Base-by-base conservation (phyloP, 2,888 invertebrate species). In the Dryobotodes eremita region DNA sequence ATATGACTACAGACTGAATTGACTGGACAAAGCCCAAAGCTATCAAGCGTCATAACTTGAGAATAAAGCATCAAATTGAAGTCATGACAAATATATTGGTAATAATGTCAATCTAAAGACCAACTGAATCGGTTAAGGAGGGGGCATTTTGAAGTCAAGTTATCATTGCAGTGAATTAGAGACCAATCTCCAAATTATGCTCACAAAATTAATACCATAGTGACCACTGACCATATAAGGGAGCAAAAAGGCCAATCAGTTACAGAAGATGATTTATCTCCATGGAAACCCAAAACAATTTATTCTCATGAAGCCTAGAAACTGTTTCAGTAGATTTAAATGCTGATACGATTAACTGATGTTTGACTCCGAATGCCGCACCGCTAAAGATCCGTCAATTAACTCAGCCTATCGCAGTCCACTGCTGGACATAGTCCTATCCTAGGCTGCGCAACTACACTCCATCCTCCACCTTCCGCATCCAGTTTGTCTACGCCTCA, bases 31-130 rank as follows among this genome's bases (percentile, higher is more conserved):
- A 36, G 31, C 71, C 73, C 59, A 50, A 50, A 75, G 64, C 66
- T 42, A 59, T 85, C 53, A 42, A 46, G 55, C 3, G 68, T 77
- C 74, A 57, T 50, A 66, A 64, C 46, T 59, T 79, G 46, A 62
- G 53, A 69, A 80, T 76, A 46, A 46, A 59, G 46, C 46, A 42
- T 65, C 65, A 73, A 72, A 66, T 70, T 26, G n/a, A 68, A 26
- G 66, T 17, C 36, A 71, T 76, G 73, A 78, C 64, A 76, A 76
- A 81, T 75, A 68, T 78, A 13, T 74, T 57, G 62, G 71, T 46
- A 71, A 68, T 78, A 78, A 77, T 82, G 85, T 73, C 77, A 81
- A 81, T 74, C 57, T 62, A 31, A 68, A 26, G 36, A 48, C 57
- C 23, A 71, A 71, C 36, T 59, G 10, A 62, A 68, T 61, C 3